phyloP scores from a whole-genome alignment of 1,140 invertebrate species.

The Dendroctonus ponderosae region DNA sequence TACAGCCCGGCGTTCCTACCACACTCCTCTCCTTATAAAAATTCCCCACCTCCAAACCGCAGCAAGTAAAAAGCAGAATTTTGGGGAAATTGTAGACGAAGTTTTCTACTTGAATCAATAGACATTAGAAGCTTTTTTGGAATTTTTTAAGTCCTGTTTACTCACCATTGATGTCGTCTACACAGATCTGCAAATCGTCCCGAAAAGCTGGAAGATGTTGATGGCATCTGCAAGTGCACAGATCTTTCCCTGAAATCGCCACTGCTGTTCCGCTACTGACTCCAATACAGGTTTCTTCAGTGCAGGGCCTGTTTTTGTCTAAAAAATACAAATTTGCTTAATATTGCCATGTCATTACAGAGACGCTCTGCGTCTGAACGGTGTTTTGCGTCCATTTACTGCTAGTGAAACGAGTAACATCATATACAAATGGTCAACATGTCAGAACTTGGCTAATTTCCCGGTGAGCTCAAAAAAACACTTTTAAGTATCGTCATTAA shows the following conservation, averaged over 20 bases:
- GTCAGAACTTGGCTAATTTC: too few relatives aligned
- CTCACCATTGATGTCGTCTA: slow-evolving; percentile 69
- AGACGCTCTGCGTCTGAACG: too few relatives aligned
- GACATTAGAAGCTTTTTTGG: neutral
- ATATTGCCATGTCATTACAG: neutral
- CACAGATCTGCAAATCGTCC: slow-evolving; percentile 68
- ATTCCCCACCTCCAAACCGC: too few relatives aligned
- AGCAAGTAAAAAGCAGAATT: too few relatives aligned
- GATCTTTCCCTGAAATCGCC: slow-evolving; percentile 37
- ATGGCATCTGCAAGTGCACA: slow-evolving; percentile 66
- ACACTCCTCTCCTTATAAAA: too few relatives aligned
- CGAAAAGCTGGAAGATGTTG: slow-evolving; percentile 62
- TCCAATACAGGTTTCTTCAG: slow-evolving; percentile 55
- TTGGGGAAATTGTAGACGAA: too few relatives aligned
- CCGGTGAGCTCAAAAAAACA: too few relatives aligned
- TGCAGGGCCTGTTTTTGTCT: slow-evolving; percentile 37
- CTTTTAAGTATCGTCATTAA: too few relatives aligned
- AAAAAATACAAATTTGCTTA: neutral
- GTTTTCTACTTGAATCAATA: neutral
- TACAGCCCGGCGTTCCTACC: too few relatives aligned
- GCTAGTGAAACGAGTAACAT: too few relatives aligned
- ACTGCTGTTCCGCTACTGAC: slow-evolving; percentile 57
- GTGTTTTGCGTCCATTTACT: too few relatives aligned
- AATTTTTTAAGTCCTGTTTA: neutral
- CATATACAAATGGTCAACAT: too few relatives aligned